Evolutionary conservation across 2,888 invertebrate genomes (phyloP).

Genomic region (Pegoplata infirma): DNA sequence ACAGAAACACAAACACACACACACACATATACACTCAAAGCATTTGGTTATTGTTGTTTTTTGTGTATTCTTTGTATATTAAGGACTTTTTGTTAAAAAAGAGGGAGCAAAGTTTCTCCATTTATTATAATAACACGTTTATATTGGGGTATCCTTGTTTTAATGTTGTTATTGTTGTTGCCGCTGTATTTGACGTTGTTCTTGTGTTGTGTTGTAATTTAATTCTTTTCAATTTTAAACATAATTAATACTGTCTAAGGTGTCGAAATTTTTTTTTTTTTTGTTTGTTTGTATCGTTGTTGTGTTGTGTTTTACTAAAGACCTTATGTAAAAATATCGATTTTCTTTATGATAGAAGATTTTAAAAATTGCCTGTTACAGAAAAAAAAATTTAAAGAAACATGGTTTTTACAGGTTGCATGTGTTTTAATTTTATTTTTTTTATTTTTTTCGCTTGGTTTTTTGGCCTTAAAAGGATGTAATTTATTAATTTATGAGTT

Average conservation of each 20-base stretch:
- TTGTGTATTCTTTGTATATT: conserved; percentile 34
- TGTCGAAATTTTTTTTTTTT: conserved; percentile 42
- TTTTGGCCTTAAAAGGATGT: conserved; percentile 42
- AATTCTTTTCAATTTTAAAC: conserved; percentile 55
- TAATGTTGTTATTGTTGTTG: neutral
- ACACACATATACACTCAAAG: neutral
- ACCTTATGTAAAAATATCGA: conserved; percentile 39
- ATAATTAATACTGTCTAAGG: conserved; percentile 57
- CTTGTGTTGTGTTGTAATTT: conserved; percentile 44
- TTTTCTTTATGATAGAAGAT: conserved; percentile 23
- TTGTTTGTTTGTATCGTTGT: neutral
- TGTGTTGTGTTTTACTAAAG: neutral
- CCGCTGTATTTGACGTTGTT: no score
- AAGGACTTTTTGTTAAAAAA: conserved; percentile 43
- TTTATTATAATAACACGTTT: conserved; percentile 46
- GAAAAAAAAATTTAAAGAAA: conserved; percentile 5
- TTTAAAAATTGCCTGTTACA: conserved; percentile 18
- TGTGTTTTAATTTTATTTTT: conserved; percentile 16
- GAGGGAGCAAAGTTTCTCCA: conserved; percentile 53
- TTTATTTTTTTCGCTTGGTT: conserved; percentile 13
- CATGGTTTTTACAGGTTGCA: conserved; percentile 15
- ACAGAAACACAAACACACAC: neutral
- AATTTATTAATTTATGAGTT: conserved; percentile 48
- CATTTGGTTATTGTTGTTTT: conserved; percentile 24
- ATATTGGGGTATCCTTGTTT: conserved; percentile 45